phyloP scores from a whole-genome alignment of 2,113 vertebrate genomes.

The Rhea americana region DNA sequence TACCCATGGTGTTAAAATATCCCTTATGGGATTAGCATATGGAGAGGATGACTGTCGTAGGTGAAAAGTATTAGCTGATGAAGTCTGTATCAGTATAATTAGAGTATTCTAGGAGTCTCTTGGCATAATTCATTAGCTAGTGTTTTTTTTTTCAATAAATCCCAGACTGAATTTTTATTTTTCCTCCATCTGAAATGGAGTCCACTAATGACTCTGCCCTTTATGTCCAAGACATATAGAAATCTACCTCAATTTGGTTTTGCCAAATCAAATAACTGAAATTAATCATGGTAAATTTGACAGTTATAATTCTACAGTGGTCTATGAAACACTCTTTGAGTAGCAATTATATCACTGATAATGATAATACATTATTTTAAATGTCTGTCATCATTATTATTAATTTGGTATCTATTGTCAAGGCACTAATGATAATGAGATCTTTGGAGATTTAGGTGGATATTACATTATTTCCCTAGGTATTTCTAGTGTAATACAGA shows the following conservation, averaged over 20 bases:
- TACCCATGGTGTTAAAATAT: constrained; percentile 1
- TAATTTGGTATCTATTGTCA: constrained; percentile 34
- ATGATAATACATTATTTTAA: constrained; percentile 28
- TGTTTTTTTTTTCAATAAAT: constrained; percentile 13
- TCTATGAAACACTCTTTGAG: constrained; percentile 39
- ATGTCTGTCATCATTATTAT: constrained; percentile 23
- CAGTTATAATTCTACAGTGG: constrained; percentile 27
- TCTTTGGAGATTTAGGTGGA: constrained; percentile 32
- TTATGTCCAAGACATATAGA: constrained; percentile 24
- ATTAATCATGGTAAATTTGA: constrained; percentile 31
- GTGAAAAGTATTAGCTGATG: constrained; percentile 45
- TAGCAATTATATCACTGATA: constrained; percentile 24
- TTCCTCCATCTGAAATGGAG: background rate
- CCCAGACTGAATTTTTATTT: constrained; percentile 20
- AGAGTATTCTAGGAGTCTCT: constrained; percentile 9
- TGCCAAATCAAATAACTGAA: constrained; percentile 44
- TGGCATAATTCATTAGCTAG: constrained; percentile 25
- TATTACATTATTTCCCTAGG: constrained; percentile 33
- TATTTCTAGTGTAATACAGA: background rate
- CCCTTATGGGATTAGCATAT: constrained; percentile 10
- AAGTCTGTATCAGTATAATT: constrained; percentile 33
- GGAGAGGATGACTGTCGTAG: background rate
- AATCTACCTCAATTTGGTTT: constrained; percentile 24
- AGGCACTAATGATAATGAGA: constrained; percentile 13
- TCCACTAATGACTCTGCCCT: constrained; percentile 13